Conservation (phyloP, 2,888 invertebrate species). For the Nasonia oneida region DNA sequence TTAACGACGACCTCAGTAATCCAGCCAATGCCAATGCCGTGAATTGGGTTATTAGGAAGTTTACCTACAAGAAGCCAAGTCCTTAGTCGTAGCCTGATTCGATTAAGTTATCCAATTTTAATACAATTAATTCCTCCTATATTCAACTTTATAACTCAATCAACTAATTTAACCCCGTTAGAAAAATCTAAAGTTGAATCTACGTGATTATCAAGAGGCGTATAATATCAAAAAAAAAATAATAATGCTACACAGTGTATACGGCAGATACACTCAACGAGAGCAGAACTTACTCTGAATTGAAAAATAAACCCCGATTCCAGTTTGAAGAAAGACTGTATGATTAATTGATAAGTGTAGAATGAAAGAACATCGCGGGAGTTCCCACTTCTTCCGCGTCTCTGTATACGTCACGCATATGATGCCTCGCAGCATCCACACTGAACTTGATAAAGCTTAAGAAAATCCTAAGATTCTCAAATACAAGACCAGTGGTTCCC, state of each 20-base stretch:
- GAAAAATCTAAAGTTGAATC: neutral
- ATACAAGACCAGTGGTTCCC: neutral
- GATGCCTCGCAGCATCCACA: conserved; percentile 14
- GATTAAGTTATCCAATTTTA: conserved; percentile 46
- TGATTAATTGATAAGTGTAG: neutral
- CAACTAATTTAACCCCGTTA: neutral
- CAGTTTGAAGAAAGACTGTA: neutral
- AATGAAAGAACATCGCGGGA: neutral
- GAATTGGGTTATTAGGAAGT: conserved; percentile 91
- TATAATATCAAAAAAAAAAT: too few relatives aligned
- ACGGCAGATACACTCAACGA: too few relatives aligned
- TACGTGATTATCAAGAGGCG: too few relatives aligned
- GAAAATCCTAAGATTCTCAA: neutral
- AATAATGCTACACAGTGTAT: too few relatives aligned
- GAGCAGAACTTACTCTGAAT: neutral
- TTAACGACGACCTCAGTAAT: conserved; percentile 88
- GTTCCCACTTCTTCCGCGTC: neutral
- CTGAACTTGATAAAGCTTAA: conserved; percentile 18
- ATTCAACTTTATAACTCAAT: neutral
- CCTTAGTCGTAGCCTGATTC: conserved; percentile 41
- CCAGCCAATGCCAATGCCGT: conserved; percentile 89
- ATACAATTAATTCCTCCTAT: conserved; percentile 34
- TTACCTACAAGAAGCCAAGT: conserved; percentile 83
- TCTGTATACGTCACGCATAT: neutral
- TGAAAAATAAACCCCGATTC: neutral